Conservation (phyloP, 2,113 vertebrate genomes). For the Gobio gobio region DNA sequence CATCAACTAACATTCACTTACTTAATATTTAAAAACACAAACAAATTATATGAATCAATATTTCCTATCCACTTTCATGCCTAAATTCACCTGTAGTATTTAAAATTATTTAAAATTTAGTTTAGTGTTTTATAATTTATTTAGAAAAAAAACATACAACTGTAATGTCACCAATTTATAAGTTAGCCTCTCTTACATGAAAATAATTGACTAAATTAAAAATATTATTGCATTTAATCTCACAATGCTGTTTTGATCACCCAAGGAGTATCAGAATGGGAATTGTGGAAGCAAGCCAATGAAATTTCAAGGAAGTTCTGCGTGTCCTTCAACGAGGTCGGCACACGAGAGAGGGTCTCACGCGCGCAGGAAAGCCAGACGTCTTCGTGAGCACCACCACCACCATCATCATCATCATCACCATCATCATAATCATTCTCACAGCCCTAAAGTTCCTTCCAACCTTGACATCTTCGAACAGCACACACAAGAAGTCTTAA, state of each 20-base stretch:
- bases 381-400: constrained; percentile 87
- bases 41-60: no score
- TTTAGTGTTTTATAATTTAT: no score
- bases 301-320: constrained; percentile 91
- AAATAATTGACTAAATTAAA: no score
- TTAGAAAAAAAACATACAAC: no score
- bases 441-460: constrained; percentile 81
- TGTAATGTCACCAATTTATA: no score
- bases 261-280: constrained; percentile 85
- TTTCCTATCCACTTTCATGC: no score
- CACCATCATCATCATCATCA: constrained; percentile 79
- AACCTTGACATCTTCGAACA: constrained; percentile 95
- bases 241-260: constrained; percentile 21
- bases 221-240: neutral
- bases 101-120: no score
- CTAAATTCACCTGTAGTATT: no score
- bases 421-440: constrained; percentile 74
- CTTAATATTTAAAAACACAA: no score
- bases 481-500: constrained; percentile 93
- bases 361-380: constrained; percentile 83
- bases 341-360: constrained; percentile 84
- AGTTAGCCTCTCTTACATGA: no score
- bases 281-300: constrained; percentile 81
- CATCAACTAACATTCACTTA: no score
- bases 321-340: constrained; percentile 83